phyloP scores from a whole-genome alignment of 2,797 vertebrate species.

The Cetoscarus ocellatus region DNA sequence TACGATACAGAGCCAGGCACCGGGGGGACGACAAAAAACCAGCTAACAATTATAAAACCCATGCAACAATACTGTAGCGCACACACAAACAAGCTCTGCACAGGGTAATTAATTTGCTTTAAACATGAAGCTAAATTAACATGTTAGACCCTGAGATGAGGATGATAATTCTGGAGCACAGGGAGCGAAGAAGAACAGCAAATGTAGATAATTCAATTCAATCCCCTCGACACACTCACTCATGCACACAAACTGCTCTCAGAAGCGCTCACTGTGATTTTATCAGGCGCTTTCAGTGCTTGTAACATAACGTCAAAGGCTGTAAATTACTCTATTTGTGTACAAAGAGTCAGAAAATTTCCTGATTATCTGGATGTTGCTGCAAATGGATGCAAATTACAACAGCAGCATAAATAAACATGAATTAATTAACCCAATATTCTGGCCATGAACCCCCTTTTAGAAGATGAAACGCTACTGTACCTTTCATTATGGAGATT shows the following conservation, averaged over 20 bases:
- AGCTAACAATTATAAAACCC: constrained; percentile 49
- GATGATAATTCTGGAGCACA: constrained; percentile 40
- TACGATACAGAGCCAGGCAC: constrained; percentile 40
- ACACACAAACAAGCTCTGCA: constrained; percentile 11
- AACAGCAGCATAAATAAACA: constrained; percentile 47
- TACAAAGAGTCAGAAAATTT: constrained; percentile 15
- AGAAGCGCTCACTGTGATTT: constrained; percentile 22
- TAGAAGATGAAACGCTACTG: constrained; percentile 27
- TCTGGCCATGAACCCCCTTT: constrained; percentile 39
- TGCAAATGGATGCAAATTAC: constrained; percentile 25
- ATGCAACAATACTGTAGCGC: constrained; percentile 29
- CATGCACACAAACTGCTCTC: constrained; percentile 23
- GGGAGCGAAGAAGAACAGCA: constrained; percentile 39
- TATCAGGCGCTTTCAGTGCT: constrained; percentile 22
- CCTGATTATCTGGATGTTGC: constrained; percentile 15
- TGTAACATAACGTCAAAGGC: constrained; percentile 25
- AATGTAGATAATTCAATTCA: constrained; percentile 52
- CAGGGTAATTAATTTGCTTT: constrained; percentile 56
- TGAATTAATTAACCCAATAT: constrained; percentile 43
- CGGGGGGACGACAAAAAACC: constrained; percentile 47
- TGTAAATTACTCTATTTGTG: constrained; percentile 41
- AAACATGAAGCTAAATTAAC: constrained; percentile 60
- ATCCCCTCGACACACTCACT: constrained; percentile 28
- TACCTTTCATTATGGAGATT: background rate
- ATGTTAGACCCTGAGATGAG: constrained; percentile 49